Base-by-base conservation (phyloP, 2,888 invertebrate genomes). In the Coleophora flavipennella region DNA sequence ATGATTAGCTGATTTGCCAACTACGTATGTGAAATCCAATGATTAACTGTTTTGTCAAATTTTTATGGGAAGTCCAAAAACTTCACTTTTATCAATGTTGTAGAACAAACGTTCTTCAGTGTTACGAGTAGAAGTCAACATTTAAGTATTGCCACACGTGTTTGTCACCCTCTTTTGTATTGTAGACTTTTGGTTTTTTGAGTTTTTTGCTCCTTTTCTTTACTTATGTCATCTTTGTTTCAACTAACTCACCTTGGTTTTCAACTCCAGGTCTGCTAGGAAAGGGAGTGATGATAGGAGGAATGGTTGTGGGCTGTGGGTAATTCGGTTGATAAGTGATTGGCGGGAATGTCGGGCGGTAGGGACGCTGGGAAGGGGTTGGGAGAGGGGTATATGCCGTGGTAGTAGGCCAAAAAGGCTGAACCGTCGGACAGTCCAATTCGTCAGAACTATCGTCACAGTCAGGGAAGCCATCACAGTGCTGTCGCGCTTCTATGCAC, bases 381-480 rank as follows among this genome's bases (percentile, higher is more conserved):
- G 46, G 31, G 11, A 11, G 8, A 8, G 12, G 13, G 13, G 34
- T 25, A 8, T 35, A 25, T 2, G 20, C 6, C 8, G 20, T 10
- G 35, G 10, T 11, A 6, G 26, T n/a, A 35, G 31, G 43, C 20
- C 20, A 20, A 6, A 4, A 41, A 13, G 32, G 41, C 46, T 11
- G n/a, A 13, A 39, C 31, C 3, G 44, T 37, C 41, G 53, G 57
- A 59, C 92, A 92, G 48, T 85, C 74, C 13, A 54, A 53, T 65
- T 94, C 94, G 60, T 94, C 94, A 13, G 88, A 87, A 4, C 86
- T 86, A 56, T 91, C 90, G 6, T 72, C 61, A 57, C 94, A 94
- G 51, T 94, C 89, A 0, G 38, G 31, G 1, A 55, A 52, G 2
- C 89, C 88, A 59, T 94, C 89, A 65, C 95, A 95, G 43, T 73